A percentile compares a stretch with the other conserved stretches of the same genome.
Conservation (phyloP, 2,797 vertebrate species). For the Peromyscus aztecus region DNA sequence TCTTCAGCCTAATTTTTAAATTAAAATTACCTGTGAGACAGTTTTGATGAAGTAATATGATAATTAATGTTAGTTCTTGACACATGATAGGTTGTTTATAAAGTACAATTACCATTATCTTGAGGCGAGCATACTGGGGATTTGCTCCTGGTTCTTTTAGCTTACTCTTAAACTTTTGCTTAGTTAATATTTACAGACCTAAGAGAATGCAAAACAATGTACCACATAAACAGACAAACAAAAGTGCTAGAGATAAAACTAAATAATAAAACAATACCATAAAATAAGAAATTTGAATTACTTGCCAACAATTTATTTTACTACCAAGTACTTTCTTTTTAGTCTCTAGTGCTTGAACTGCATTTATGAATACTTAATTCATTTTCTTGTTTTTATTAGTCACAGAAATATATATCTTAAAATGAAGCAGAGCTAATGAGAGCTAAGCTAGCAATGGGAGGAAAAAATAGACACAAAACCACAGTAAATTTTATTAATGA, state of each 20-base stretch:
- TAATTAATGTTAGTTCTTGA: background rate
- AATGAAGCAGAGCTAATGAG: background rate
- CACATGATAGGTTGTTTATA: background rate
- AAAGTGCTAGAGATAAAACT: background rate
- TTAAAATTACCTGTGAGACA: background rate
- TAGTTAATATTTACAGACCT: slow-evolving; percentile 21
- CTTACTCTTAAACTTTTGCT: slow-evolving; percentile 35
- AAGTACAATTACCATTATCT: background rate
- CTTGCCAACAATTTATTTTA: background rate
- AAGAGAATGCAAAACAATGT: slow-evolving; percentile 12
- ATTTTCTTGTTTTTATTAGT: slow-evolving; percentile 62
- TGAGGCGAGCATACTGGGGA: background rate
- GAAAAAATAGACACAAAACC: slow-evolving; percentile 15
- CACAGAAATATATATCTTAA: background rate
- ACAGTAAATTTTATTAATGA: slow-evolving; percentile 33
- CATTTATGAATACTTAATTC: slow-evolving; percentile 68
- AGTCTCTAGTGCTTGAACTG: slow-evolving; percentile 20
- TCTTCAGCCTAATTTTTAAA: background rate
- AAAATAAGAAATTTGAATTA: slow-evolving; percentile 29
- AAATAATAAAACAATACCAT: background rate
- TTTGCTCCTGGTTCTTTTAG: background rate
- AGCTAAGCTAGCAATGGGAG: background rate
- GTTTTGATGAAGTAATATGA: slow-evolving; percentile 37
- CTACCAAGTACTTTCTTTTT: slow-evolving; percentile 22
- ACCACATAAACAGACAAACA: background rate